Conservation (phyloP, 30 jellyfish, hydroid and myxozoan genomes). For the Calvadosia cruxmelitensis region DNA sequence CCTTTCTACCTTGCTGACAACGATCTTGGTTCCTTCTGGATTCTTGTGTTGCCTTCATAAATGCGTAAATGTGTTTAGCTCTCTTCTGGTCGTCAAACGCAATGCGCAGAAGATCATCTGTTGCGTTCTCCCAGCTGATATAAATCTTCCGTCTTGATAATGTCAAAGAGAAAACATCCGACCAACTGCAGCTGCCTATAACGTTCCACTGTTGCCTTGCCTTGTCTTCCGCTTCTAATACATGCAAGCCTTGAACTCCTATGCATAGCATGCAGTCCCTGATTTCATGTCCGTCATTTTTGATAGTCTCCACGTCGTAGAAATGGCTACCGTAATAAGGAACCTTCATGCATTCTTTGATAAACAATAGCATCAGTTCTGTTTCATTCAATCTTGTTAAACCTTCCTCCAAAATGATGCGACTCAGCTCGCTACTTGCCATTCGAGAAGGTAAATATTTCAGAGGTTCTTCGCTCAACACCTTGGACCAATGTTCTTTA, state of each 20-base stretch:
- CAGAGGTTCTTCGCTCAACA: neutral
- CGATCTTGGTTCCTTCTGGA: neutral
- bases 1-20: neutral
- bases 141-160: neutral
- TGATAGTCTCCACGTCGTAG: neutral
- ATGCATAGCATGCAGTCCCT: neutral
- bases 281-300: neutral
- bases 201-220: neutral
- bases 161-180: neutral
- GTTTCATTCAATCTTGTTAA: neutral
- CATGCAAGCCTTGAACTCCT: neutral
- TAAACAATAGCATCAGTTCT: neutral
- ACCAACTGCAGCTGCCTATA: neutral
- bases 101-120: no score
- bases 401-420: neutral
- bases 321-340: neutral
- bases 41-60: neutral
- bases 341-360: neutral
- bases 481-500: neutral
- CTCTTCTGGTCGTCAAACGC: neutral
- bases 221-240: neutral
- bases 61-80: neutral
- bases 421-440: no score
- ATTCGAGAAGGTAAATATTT: neutral
- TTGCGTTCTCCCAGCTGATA: neutral